Evolutionary conservation across 2,888 invertebrate genomes (phyloP).

Genomic region (Pedicia rivosa): DNA sequence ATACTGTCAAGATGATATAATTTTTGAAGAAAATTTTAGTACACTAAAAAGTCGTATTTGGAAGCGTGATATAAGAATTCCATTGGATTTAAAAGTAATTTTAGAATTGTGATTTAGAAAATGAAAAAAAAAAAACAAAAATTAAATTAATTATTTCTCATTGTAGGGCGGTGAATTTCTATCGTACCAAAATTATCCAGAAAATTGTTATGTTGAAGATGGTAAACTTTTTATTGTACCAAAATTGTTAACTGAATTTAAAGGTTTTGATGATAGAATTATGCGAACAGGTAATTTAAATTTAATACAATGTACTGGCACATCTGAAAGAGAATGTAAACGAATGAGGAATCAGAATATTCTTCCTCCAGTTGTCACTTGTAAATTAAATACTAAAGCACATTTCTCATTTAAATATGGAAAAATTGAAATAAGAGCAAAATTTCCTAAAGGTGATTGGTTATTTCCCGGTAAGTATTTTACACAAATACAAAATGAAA

Average conservation of each 20-base stretch:
- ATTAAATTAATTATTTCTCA: too few species aligned
- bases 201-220: conserved; percentile 23
- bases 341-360: conserved; percentile 30
- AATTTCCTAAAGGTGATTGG: conserved; percentile 63
- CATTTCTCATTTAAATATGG: conserved; percentile 54
- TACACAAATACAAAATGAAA: conserved; percentile 6
- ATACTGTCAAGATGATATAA: conserved; percentile 32
- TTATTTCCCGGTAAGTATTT: conserved; percentile 56
- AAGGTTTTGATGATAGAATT: conserved; percentile 15
- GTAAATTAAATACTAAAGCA: conserved; percentile 42
- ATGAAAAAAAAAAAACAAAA: too few species aligned
- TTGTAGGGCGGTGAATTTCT: conserved; percentile 35
- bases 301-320: conserved; percentile 34
- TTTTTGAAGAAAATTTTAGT: conserved; percentile 48
- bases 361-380: conserved; percentile 51
- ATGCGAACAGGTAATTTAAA: conserved; percentile 23
- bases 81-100: too few species aligned
- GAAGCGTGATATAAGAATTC: too few species aligned
- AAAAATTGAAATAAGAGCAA: conserved; percentile 48
- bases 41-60: too few species aligned
- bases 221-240: conserved; percentile 27
- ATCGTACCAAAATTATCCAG: conserved; percentile 22
- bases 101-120: too few species aligned
- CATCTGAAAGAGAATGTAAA: conserved; percentile 27
- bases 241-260: conserved; percentile 18